Conservation (phyloP, 1,140 invertebrate species). For the Whitmania pigra region DNA sequence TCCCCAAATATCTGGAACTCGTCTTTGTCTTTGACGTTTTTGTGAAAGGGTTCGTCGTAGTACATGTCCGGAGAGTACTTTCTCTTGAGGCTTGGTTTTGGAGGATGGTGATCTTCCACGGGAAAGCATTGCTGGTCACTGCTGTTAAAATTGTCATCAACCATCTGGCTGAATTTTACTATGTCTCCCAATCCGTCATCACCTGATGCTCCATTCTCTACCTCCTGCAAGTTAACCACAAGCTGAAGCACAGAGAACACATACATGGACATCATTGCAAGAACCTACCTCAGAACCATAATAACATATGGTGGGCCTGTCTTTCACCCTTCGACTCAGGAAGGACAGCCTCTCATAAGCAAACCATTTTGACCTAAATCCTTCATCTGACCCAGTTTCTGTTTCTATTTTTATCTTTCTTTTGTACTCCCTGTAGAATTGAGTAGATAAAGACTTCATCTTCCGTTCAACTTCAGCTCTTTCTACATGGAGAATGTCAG, state of each 20-base stretch:
- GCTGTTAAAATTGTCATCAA: background rate
- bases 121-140: background rate
- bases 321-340: conserved; percentile 1
- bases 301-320: conserved; percentile 11
- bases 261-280: background rate
- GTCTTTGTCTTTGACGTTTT: background rate
- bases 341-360: conserved; percentile 9
- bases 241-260: background rate
- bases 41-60: conserved; percentile 6
- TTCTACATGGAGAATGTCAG: conserved; percentile 1
- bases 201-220: conserved; percentile 11
- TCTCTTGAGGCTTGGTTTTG: background rate
- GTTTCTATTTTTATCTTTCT: conserved; percentile 9
- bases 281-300: conserved; percentile 1
- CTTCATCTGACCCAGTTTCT: conserved; percentile 13
- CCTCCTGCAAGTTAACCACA: background rate
- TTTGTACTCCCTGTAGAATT: conserved; percentile 11
- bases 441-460: conserved; percentile 8
- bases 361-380: conserved; percentile 8
- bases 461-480: conserved; percentile 10
- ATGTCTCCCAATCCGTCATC: conserved; percentile 4
- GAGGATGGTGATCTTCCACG: background rate
- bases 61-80: conserved; percentile 3
- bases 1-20: conserved; percentile 7
- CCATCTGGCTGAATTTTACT: conserved; percentile 8